Evolutionary conservation across 2,113 vertebrate species (phyloP), one percentile per base, ranked within the genome.

Genomic region (Zootoca vivipara): DNA sequence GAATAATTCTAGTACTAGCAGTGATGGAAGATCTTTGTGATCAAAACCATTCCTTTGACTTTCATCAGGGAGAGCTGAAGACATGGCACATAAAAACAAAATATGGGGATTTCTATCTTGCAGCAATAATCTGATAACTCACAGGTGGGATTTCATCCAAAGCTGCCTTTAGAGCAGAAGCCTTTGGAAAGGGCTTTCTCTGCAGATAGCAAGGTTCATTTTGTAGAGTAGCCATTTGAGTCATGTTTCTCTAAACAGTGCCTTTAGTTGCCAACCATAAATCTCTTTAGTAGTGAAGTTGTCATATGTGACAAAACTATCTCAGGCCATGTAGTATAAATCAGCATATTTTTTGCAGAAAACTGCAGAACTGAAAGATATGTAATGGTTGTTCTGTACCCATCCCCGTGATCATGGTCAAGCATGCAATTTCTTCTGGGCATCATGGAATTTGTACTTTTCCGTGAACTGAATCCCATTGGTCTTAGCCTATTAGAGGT

Each of bases 11-110:
- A 22, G 5, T 38, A 70, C 4, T 33, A 64, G 13, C 90, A 87
- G 24, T 7, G 22, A 33, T 78, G 56, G 64, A 28, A 1, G n/a
- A 79, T 77, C 67, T 83, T 9, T n/a, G 64, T 38, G 79, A 42
- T 52, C 12, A 92, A 74, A 88, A 88, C 73, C 35, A 72, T 26
- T 89, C 9, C 62, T 88, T n/a, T 89, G 16, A 78, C 33, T 88
- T 46, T 20, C 35, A 82, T 20, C 10, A 82, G 26, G 69, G 35
- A 62, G 40, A 92, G 7, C 28, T 85, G 69, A 75, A 80, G 42
- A 16, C 67, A 83, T 65, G 70, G 6, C 28, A 74, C 82, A 73
- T 5, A 86, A 78, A 52, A 40, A 46, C 62, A 75, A 40, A n/a
- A 6, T 69, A 2, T 52, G 40, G 5, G 58, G 65, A 85, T 38